Conservation (phyloP, 2,113 vertebrate species). For the Orycteropus afer region DNA sequence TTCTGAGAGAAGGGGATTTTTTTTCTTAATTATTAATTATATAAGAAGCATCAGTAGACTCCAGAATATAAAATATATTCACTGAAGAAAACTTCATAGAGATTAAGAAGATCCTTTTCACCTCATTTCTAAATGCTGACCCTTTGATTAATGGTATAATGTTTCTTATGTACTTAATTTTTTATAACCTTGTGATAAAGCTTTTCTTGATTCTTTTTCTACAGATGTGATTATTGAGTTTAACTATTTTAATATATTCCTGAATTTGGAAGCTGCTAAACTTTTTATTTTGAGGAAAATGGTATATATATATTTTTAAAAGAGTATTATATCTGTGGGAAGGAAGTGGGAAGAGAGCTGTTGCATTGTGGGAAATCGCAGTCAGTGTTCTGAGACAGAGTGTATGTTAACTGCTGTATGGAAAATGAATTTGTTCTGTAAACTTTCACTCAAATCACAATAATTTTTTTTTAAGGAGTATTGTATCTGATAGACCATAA, state of each 20-base stretch:
- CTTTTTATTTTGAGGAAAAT: neutral
- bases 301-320: neutral
- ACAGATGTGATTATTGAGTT: neutral
- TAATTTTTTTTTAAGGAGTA: neutral
- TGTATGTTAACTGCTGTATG: no score
- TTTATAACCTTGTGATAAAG: neutral
- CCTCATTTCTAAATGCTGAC: neutral
- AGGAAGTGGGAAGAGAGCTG: no score
- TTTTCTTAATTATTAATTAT: neutral
- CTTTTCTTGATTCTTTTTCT: constrained; percentile 46
- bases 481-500: neutral
- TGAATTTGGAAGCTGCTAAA: neutral
- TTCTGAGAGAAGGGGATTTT: neutral
- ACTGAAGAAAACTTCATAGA: neutral
- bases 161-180: constrained; percentile 10
- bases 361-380: no score
- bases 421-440: no score
- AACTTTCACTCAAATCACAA: no score
- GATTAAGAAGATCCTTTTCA: neutral
- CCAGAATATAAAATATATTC: neutral
- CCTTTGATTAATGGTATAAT: neutral
- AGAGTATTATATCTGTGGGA: constrained; percentile 26
- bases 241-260: neutral
- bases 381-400: no score
- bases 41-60: neutral